Evolutionary conservation across 2,113 vertebrate species (phyloP).

Genomic region (Eubucco bourcierii): DNA sequence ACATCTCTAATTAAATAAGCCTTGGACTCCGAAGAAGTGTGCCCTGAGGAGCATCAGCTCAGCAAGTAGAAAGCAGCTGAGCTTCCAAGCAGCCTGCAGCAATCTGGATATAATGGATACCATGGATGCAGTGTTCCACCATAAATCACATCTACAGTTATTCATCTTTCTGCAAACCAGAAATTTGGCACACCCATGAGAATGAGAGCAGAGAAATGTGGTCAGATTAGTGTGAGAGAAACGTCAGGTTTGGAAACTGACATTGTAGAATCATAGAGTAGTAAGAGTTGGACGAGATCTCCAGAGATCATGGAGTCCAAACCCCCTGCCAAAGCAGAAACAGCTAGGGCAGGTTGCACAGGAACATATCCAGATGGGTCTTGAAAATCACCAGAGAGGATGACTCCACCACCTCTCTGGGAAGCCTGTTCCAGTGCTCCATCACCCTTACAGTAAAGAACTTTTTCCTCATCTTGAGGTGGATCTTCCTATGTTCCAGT

Average conservation of each 20-base stretch:
- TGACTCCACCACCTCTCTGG: no score
- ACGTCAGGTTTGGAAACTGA: background rate
- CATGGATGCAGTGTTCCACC: background rate
- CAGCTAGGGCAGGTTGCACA: no score
- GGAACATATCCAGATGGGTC: no score
- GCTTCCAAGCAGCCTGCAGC: background rate
- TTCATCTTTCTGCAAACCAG: background rate
- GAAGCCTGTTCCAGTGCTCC: no score
- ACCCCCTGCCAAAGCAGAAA: no score
- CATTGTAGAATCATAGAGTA: no score
- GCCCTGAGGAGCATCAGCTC: background rate
- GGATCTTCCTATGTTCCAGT: no score
- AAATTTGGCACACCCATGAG: background rate
- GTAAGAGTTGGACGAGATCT: no score
- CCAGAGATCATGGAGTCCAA: no score
- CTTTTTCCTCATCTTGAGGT: no score
- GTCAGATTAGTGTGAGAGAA: background rate
- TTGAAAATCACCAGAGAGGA: no score
- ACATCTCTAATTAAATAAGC: constrained; percentile 21
- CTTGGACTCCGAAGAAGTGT: background rate
- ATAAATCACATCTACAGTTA: background rate
- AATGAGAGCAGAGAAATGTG: background rate
- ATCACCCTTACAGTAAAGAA: no score
- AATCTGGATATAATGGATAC: background rate
- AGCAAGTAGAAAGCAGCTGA: background rate